Percentiles rank a stretch among this genome's conserved stretches.
phyloP scores from a whole-genome alignment of 2,888 invertebrate species.

The Troides oblongomaculatus region DNA sequence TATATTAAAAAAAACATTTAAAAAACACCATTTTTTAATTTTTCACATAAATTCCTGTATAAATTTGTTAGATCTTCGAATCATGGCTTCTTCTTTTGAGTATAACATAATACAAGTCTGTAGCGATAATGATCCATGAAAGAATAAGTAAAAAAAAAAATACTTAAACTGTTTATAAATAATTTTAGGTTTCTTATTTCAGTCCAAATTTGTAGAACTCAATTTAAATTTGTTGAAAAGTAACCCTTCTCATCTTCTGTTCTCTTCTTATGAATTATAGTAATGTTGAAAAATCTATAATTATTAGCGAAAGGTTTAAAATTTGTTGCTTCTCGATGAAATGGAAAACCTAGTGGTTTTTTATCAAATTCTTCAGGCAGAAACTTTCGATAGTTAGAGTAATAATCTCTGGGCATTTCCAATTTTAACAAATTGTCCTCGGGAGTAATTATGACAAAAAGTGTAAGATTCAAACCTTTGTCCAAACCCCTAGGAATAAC shows the following conservation, averaged over 20 bases:
- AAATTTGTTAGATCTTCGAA: too few species aligned
- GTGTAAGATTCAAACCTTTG: constrained; percentile 58
- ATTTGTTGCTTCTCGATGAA: constrained; percentile 52
- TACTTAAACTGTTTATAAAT: not conserved
- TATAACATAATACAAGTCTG: too few species aligned
- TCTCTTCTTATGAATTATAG: constrained; percentile 55
- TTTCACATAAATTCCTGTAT: too few species aligned
- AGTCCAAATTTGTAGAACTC: not conserved
- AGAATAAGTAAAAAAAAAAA: too few species aligned
- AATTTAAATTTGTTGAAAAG: constrained; percentile 37
- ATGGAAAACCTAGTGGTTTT: constrained; percentile 69
- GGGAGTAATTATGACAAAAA: constrained; percentile 63
- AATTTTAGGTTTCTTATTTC: not conserved
- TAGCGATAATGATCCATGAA: too few species aligned
- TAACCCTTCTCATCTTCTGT: constrained; percentile 42
- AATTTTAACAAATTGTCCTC: constrained; percentile 36
- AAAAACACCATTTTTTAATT: too few species aligned
- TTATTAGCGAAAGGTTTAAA: constrained; percentile 47
- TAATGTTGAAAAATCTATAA: constrained; percentile 63
- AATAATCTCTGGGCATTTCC: constrained; percentile 34
- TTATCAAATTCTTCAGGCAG: constrained; percentile 48
- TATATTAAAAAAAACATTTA: too few species aligned
- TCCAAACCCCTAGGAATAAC: constrained; percentile 61
- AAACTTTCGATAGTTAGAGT: constrained; percentile 37
- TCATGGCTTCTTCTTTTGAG: too few species aligned